Evolutionary conservation across 2,113 vertebrate genomes (phyloP), one percentile per base, ranked within the genome.

Genomic region (Siniperca knerii): DNA sequence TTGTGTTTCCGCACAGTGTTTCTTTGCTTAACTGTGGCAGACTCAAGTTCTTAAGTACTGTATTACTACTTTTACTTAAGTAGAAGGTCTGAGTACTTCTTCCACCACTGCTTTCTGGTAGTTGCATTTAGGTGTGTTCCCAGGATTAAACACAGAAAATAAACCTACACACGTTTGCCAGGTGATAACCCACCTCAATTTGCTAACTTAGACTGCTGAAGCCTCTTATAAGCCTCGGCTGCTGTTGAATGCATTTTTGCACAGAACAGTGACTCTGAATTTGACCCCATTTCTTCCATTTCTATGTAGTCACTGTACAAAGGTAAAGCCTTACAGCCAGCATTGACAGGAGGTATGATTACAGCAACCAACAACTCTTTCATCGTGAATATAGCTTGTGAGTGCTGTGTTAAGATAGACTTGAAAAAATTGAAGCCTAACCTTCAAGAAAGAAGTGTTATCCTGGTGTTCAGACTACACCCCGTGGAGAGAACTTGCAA

Each of bases 131-230:
- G 25, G 25, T 60, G 57, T 61, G 6, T 52, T 52, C 16, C 50
- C 16, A 18, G 50, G 50, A 50, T 5, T 52, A 52, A 7, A 52
- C 50, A 52, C 50, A 52, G 13, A 40, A 6, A 67, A 37, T 10
- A 80, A 52, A 21, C 55, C 55, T 18, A 25, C 21, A 13, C 25
- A 20, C 0, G 6, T 40, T 67, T 64, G 33, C 18, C 55, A 44
- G 35, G 67, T 67, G 33, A 84, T 52, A 60, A 58, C 18, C 29
- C 68, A 50, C 23, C 13, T 73, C 3, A 37, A 65, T 71, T 37
- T n/a, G 48, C 40, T 64, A 69, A 62, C 46, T 57, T 40, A 33
- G 48, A 46, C 40, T 46, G 6, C 5, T 37, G 23, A 44, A 60
- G 64, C 40, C 29, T 72, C 25, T 21, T 29, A 33, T 60, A 54